Evolutionary conservation across 2,113 vertebrate species (phyloP), one percentile per base, ranked within the genome.

Genomic region (Zosterops lateralis): DNA sequence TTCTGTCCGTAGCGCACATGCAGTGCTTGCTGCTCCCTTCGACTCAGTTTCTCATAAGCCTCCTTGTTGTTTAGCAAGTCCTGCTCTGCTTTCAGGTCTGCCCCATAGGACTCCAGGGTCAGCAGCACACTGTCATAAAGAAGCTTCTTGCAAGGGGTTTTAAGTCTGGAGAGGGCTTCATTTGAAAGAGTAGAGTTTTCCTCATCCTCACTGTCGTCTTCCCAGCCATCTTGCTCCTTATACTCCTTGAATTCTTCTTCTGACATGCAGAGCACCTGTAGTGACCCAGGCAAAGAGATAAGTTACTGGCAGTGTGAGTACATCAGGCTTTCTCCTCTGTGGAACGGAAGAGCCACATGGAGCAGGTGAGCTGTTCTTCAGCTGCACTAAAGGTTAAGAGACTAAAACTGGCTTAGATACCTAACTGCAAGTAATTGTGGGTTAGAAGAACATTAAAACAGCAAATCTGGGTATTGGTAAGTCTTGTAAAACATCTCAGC

Each of bases 1-100:
- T 99, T 99, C 97, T 99, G 99, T 10, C 99, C 99, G 0, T 98
- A 98, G 47, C 98, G 98, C 48, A 99, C 99, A 0, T 99, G 98
- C 92, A 99, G 94, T 1, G 99, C 98, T 18, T 97, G 98, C 87
- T 97, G 97, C 93, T 99, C 98, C 74, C 99, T 97, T 67, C 80
- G 91, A 81, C 95, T 98, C 77, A 99, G 98, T 36, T 89, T 92
- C 24, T 84, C 61, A 1, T 98, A 96, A 8, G 76, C 95, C 12
- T 87, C 97, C 36, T 94, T 58, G 47, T 98, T 94, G 20, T 93
- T 93, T 5, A 99, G 95, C 89, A 98, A 51, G 12, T 73, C 95
- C 60, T 97, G 96, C 40, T 99, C 99, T 0, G 83, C 58, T 82
- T 98, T 97, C 85, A 98, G 12, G 62, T 96, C 97, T 18, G 97